These are phyloP conservation scores for Rousettus madagascariensis DNA, from an alignment of 2,797 vertebrate genomes.

Conservation along the genomic window DNA sequence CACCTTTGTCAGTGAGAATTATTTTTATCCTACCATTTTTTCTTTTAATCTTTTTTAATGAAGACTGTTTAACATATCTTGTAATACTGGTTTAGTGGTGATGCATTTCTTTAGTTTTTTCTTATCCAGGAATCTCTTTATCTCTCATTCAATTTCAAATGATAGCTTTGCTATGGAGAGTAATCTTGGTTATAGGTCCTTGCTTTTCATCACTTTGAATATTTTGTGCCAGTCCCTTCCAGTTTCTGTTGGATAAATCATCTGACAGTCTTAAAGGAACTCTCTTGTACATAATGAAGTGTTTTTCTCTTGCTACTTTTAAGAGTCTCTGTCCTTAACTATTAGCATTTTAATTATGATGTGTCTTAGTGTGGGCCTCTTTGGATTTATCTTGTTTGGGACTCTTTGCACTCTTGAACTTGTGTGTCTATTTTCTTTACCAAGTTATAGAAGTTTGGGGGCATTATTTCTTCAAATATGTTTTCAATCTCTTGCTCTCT, in stretches of 20 bases:
- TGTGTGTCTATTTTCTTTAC: background rate
- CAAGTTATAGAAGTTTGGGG: no score
- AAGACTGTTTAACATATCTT: background rate
- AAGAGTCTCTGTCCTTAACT: no score
- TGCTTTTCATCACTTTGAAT: no score
- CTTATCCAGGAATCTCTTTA: background rate
- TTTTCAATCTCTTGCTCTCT: background rate
- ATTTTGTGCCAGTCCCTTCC: no score
- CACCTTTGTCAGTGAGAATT: background rate
- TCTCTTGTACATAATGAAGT: no score
- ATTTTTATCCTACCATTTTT: background rate
- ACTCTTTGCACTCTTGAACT: background rate
- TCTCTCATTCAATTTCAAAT: no score
- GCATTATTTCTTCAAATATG: background rate
- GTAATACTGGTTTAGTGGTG: background rate
- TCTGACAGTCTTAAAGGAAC: no score
- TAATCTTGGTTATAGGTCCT: no score
- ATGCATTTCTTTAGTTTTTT: background rate
- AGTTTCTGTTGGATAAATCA: no score
- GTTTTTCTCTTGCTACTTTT: no score
- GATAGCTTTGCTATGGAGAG: no score
- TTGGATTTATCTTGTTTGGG: background rate
- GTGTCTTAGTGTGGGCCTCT: background rate
- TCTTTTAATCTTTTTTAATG: background rate
- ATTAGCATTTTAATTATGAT: background rate